Evolutionary conservation across 2,888 invertebrate species (phyloP), one percentile per base, ranked within the genome.

Genomic region (Tenthredo livida): DNA sequence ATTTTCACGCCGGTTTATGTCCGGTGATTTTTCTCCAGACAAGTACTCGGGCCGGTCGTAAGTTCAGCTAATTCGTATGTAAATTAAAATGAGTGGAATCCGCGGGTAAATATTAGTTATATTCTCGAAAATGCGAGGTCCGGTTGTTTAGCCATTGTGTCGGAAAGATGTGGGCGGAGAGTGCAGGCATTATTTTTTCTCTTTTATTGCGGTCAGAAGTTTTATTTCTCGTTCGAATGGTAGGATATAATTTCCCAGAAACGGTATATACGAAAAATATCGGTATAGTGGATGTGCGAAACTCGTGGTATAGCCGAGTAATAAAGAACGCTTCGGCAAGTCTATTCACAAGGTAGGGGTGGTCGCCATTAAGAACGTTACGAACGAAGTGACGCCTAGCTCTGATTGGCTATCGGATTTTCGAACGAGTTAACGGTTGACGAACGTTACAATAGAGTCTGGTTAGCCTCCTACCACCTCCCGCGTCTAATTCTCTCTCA

Each of bases 311-410:
- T 54, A 17, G n/a, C n/a, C n/a, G n/a, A n/a, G 54, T 7, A n/a
- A 7, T 7, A n/a, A n/a, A n/a, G 6, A 7, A n/a, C 7, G 54
- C n/a, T 6, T 54, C n/a, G 12, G 2, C 1, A 54, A 54, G 7
- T 7, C 6, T 1, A 0, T n/a, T 54, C 7, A n/a, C 54, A n/a
- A n/a, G n/a, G 7, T 1, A 7, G 0, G 6, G n/a, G n/a, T 7
- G 54, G 54, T 1, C 54, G 54, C 54, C 54, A 54, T 54, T 7
- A 54, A 54, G n/a, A 54, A 54, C 17, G 6, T n/a, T 17, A 54
- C 54, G n/a, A 54, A 29, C 29, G 15, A 3, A 54, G 0, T 17
- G 54, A 54, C 54, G 54, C 54, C 0, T n/a, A 1, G 6, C n/a
- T 54, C 54, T n/a, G 54, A 54, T 54, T 54, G 54, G 54, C 54